A percentile compares a stretch with the other conserved stretches of the same genome.
Conservation (phyloP, 2,888 invertebrate genomes). For the Branchipolynoe longqiensis region DNA sequence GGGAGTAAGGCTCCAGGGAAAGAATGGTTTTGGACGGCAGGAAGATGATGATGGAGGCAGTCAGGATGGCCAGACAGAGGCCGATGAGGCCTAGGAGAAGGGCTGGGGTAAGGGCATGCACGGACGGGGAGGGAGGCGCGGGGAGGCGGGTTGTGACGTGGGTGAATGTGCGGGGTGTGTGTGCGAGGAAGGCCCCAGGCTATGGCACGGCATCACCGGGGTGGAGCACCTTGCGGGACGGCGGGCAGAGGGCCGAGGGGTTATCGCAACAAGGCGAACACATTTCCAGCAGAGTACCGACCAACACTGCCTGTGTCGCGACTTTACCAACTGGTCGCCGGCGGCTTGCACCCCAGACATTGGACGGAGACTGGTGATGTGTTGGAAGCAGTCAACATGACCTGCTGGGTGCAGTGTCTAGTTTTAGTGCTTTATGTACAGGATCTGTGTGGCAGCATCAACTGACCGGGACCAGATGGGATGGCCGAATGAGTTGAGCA, state of each 20-base stretch:
- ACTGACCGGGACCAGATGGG: no score
- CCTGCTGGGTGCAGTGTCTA: no score
- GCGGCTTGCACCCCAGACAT: no score
- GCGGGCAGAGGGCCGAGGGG: neutral
- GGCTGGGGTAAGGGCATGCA: neutral
- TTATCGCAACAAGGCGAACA: constrained; percentile 51
- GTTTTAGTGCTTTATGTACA: no score
- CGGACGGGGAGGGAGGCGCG: neutral
- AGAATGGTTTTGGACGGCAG: neutral
- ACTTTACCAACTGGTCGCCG: no score
- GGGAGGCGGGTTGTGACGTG: neutral
- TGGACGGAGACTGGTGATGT: no score
- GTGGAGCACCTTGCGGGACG: neutral
- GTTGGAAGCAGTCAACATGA: no score
- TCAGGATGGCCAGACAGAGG: neutral
- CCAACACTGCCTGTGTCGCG: no score
- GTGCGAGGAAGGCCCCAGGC: neutral
- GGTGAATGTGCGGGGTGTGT: neutral
- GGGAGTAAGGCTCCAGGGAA: neutral
- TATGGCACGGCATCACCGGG: neutral
- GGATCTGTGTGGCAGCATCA: no score
- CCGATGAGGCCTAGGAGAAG: neutral
- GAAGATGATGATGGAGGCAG: neutral
- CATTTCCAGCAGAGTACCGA: no score
- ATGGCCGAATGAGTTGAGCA: no score